Conservation (phyloP, 2,888 invertebrate species). For the Nemotelus nigrinus region DNA sequence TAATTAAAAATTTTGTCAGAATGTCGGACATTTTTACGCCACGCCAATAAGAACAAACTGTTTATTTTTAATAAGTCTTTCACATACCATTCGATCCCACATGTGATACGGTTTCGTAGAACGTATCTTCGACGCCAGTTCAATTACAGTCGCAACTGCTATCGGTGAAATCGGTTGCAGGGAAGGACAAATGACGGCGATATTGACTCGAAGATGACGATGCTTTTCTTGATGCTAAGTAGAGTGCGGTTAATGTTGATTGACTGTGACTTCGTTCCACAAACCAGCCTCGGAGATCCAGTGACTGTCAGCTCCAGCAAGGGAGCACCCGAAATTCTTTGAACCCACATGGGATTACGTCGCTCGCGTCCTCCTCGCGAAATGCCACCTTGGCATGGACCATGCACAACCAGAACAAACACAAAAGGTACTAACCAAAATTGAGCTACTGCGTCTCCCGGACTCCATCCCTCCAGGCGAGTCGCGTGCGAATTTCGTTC, state of each 20-base stretch:
- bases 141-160: constrained; percentile 63
- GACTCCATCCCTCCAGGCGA: not conserved
- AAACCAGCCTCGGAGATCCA: too few species aligned
- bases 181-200: constrained; percentile 55
- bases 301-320: too few species aligned
- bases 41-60: too few species aligned
- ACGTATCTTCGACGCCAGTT: constrained; percentile 34
- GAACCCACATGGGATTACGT: not conserved
- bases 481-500: not conserved
- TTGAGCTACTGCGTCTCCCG: not conserved
- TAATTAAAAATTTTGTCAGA: too few species aligned
- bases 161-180: constrained; percentile 63
- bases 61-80: too few species aligned
- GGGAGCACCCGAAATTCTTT: not conserved
- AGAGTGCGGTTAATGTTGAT: constrained; percentile 3
- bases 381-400: not conserved
- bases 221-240: not conserved
- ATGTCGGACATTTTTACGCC: too few species aligned
- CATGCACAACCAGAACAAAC: not conserved
- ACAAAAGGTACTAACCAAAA: not conserved
- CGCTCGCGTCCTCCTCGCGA: not conserved
- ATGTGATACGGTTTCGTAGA: too few species aligned
- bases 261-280: constrained; percentile 10
- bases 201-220: constrained; percentile 13
- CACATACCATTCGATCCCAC: too few species aligned